A percentile compares a stretch with the other conserved stretches of the same genome.
Evolutionary conservation across 2,797 vertebrate genomes (phyloP).

Genomic region (Peromyscus attwateri): DNA sequence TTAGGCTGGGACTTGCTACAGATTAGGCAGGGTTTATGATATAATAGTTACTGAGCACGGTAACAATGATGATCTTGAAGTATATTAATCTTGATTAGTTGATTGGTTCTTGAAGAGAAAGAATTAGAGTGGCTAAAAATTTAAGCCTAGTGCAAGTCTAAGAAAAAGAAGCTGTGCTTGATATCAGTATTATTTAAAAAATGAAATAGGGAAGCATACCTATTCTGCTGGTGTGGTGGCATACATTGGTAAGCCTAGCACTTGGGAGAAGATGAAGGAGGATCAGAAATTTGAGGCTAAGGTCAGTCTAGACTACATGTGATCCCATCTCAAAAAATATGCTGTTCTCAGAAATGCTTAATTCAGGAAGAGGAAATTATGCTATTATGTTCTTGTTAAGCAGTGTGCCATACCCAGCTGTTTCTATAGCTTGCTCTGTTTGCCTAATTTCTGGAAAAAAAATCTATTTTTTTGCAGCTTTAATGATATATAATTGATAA

Average conservation of each 20-base stretch:
- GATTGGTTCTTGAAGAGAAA: constrained; percentile 3
- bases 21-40: background rate
- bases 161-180: background rate
- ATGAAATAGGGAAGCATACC: background rate
- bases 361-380: background rate
- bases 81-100: background rate
- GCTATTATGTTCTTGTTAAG: background rate
- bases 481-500: background rate
- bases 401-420: background rate
- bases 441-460: background rate
- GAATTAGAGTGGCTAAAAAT: background rate
- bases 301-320: background rate
- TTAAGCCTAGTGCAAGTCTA: constrained; percentile 2
- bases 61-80: constrained; percentile 8
- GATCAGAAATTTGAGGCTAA: background rate
- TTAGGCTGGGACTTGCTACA: background rate
- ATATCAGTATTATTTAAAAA: background rate
- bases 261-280: background rate
- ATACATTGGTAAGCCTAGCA: background rate
- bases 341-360: constrained; percentile 15
- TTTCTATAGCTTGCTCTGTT: constrained; percentile 22
- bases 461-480: background rate
- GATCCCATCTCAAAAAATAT: background rate
- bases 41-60: background rate
- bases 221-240: background rate